Evolutionary conservation across 2,888 invertebrate species (phyloP).

Genomic region (Luperina testacea): DNA sequence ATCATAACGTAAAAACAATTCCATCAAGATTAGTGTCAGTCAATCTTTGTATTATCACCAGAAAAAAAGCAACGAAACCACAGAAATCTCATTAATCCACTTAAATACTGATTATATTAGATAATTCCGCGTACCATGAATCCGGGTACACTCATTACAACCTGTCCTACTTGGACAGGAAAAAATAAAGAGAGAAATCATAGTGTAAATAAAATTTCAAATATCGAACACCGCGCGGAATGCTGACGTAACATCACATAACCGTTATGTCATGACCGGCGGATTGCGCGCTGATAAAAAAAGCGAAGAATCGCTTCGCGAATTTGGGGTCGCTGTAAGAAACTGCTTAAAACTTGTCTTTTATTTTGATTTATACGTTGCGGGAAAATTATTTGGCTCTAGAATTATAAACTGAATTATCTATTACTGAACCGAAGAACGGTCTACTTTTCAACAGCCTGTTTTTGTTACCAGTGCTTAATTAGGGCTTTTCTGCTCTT

Average conservation of each 20-base stretch:
- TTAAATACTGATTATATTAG: slow-evolving; percentile 21
- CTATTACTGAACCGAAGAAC: background rate
- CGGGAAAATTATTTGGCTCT: background rate
- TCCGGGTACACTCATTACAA: slow-evolving; percentile 41
- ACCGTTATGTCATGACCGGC: slow-evolving; percentile 65
- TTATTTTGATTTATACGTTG: slow-evolving; percentile 9
- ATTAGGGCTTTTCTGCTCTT: background rate
- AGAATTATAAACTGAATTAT: slow-evolving; percentile 6
- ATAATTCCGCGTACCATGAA: slow-evolving; percentile 32
- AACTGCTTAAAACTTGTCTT: slow-evolving; percentile 2
- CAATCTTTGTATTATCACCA: background rate
- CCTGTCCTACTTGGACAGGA: slow-evolving; percentile 38
- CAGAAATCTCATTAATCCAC: slow-evolving; percentile 35
- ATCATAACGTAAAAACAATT: slow-evolving; percentile 7
- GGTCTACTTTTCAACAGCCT: background rate
- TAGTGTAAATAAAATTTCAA: slow-evolving; percentile 55
- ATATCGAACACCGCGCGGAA: slow-evolving; percentile 42
- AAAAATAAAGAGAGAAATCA: slow-evolving; percentile 41
- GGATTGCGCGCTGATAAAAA: slow-evolving; percentile 42
- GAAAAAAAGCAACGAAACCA: background rate
- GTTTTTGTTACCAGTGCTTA: background rate
- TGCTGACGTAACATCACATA: slow-evolving; percentile 64
- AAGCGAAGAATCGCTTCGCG: slow-evolving; percentile 46
- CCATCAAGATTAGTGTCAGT: background rate
- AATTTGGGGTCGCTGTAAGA: slow-evolving; percentile 44